Base-by-base conservation (phyloP, 2,888 invertebrate species). In the Tipula confusa region DNA sequence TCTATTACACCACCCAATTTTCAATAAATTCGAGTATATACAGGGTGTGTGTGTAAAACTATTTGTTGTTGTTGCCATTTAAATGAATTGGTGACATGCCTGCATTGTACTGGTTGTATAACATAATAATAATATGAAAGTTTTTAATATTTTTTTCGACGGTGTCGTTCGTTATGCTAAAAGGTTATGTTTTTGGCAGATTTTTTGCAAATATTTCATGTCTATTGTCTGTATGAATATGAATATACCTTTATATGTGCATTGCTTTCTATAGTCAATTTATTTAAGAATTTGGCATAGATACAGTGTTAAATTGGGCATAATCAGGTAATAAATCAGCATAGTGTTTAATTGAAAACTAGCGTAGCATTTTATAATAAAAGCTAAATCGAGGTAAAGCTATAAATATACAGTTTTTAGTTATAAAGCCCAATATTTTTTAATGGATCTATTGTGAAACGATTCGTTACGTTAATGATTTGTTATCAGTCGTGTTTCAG, bases 61-160 rank as follows among this genome's bases (percentile, higher is more conserved):
- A 64, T 64, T 24, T 38, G 33, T 3, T 33, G 33, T 33, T 33
- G 33, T 33, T 36, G 36, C 9, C 11, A 64, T 64, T 64, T 64
- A 64, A 64, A 64, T 64, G 64, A 64, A 64, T 64, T 64, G 64
- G 64, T 64, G 64, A 64, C 64, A 64, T 64, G 64, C 64, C 64
- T 64, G 64, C 64, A 64, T 64, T 64, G 64, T 64, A 64, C 64
- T 64, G 64, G n/a, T 64, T 64, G 64, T 64, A 64, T 64, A 64
- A 64, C 64, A 64, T 64, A 64, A 64, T 64, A 18, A 64, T 64
- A 64, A 64, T 64, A 24, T 64, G 64, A 64, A 64, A 64, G 11
- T 64, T 64, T 64, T 64, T 64, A 64, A 64, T 64, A 64, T 64
- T 64, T n/a, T n/a, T 64, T 64, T 11, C 64, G 24, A 13, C 64